Base-by-base conservation (phyloP, 2,797 vertebrate species). In the Phrynocephalus guinanensis region DNA sequence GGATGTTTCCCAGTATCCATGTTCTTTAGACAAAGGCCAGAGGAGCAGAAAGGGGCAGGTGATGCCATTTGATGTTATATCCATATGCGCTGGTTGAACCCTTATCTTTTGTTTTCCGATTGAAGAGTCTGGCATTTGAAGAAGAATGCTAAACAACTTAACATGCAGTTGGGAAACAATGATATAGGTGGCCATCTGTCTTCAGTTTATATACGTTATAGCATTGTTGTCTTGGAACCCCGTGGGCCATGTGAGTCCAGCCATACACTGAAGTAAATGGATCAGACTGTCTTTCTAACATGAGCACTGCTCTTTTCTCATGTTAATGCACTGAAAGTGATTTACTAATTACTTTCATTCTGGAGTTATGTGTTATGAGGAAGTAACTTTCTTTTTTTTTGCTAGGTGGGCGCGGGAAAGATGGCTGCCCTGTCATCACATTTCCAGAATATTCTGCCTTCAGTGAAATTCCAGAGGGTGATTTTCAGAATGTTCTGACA, bases 361-460 rank as follows among this genome's bases (percentile, higher is more conserved):
- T 3, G 1, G 79, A 26, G 81, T 79, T 44, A 38, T 60, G 44
- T 82, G 6, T 44, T 87, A 77, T 93, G 81, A 0, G 0, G 0
- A 5, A 20, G 30, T 0, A 16, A 79, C 89, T 26, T 44, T 89
- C 5, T 72, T 86, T 91, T 1, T 87, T 90, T 87, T 95, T 88
- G 86, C 2, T 92, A 99, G 99, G 99, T 60, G 99, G 99, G 70
- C 96, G 98, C 95, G 98, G 98, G n/a, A 96, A 97, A 91, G 98
- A 98, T 92, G 98, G 98, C 89, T 98, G 98, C 88, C 99, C 99
- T 5, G 97, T 99, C 95, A 99, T 99, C 90, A 98, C 99, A 81
- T 99, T 99, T 96, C 99, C 99, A 80, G 98, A 99, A 94, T 99
- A 98, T 91, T 98, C 98, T 24, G 92, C 97, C 50, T 99, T 99